Evolutionary conservation across 2,888 invertebrate genomes (phyloP).

Genomic region (Lepas anatifera): DNA sequence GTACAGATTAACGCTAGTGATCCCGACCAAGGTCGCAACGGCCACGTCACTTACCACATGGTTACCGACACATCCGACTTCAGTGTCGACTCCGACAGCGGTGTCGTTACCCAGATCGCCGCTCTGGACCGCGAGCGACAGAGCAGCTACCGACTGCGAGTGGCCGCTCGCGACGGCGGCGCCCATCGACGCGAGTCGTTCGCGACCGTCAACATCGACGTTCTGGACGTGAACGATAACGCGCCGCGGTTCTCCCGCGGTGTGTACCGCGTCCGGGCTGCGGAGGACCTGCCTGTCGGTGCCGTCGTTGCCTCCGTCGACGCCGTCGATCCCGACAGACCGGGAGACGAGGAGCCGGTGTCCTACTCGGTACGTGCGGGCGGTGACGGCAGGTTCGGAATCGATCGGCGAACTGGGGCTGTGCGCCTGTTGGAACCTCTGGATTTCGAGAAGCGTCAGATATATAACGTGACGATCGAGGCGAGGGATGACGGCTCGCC

Average conservation of each 20-base stretch:
- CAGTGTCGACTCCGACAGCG: slow-evolving; percentile 58
- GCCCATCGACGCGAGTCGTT: slow-evolving; percentile 58
- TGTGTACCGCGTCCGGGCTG: slow-evolving; percentile 51
- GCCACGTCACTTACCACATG: slow-evolving; percentile 56
- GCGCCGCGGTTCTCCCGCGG: slow-evolving; percentile 63
- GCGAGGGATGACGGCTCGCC: slow-evolving; percentile 79
- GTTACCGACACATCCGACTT: slow-evolving; percentile 63
- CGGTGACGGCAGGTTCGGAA: slow-evolving; percentile 49
- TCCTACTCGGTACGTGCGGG: slow-evolving; percentile 52
- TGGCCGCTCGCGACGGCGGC: slow-evolving; percentile 64
- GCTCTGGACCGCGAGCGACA: slow-evolving; percentile 73
- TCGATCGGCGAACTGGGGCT: slow-evolving; percentile 75
- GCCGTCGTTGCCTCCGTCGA: slow-evolving; percentile 73
- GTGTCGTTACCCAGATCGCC: slow-evolving; percentile 60
- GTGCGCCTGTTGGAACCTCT: slow-evolving; percentile 62
- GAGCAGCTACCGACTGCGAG: slow-evolving; percentile 61
- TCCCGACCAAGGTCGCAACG: slow-evolving; percentile 68
- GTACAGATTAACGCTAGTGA: slow-evolving; percentile 74
- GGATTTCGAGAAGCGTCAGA: slow-evolving; percentile 80
- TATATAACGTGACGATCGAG: slow-evolving; percentile 72
- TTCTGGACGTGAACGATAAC: slow-evolving; percentile 86
- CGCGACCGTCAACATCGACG: slow-evolving; percentile 63
- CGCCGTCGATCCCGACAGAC: slow-evolving; percentile 74
- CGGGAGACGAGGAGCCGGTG: slow-evolving; percentile 49
- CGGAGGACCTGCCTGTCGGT: slow-evolving; percentile 82